These are phyloP conservation scores for Acrobasis suavella DNA, from an alignment of 2,888 invertebrate genomes.

Conservation along the genomic window DNA sequence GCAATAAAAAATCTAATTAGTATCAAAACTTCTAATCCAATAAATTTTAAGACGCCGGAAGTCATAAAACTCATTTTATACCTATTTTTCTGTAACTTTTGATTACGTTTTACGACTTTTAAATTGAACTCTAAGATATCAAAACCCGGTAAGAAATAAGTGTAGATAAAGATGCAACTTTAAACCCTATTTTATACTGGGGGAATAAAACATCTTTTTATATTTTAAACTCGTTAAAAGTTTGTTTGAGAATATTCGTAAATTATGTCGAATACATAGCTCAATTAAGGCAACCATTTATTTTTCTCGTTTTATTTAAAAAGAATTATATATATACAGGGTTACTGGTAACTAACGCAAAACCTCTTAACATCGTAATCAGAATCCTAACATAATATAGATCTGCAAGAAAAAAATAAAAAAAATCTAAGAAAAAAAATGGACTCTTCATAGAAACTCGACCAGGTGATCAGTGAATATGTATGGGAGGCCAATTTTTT, in stretches of 20 bases:
- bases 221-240: background rate
- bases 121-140: constrained; percentile 12
- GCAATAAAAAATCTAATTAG: constrained; percentile 2
- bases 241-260: background rate
- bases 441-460: too few relatives aligned
- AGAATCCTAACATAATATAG: too few relatives aligned
- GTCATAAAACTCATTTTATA: constrained; percentile 15
- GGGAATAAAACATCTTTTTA: background rate
- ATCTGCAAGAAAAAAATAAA: too few relatives aligned
- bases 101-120: constrained; percentile 18
- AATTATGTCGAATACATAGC: background rate
- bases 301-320: too few relatives aligned
- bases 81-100: constrained; percentile 12
- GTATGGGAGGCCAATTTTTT: too few relatives aligned
- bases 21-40: constrained; percentile 2
- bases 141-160: background rate
- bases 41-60: constrained; percentile 11
- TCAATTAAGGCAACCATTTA: too few relatives aligned
- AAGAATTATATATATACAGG: too few relatives aligned
- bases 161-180: background rate
- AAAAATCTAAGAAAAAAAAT: too few relatives aligned
- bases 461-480: too few relatives aligned
- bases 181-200: background rate
- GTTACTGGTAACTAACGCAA: too few relatives aligned
- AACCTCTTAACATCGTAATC: too few relatives aligned